phyloP scores from a whole-genome alignment of 2,888 invertebrate genomes.

The Oxycera nigricornis region DNA sequence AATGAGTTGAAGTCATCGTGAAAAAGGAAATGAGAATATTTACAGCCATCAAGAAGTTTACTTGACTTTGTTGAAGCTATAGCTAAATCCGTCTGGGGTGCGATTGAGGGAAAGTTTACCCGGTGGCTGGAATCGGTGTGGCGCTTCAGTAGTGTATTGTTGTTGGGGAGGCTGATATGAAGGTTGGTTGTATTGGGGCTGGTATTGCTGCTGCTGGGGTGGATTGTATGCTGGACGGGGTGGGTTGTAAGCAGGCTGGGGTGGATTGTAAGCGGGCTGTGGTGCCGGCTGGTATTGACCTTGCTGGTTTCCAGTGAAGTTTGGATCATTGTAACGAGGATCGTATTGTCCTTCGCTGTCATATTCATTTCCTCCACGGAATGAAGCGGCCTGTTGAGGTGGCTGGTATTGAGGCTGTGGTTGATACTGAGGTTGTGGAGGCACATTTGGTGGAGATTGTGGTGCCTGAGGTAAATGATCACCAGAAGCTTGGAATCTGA shows the following conservation, averaged over 20 bases:
- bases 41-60: constrained; percentile 48
- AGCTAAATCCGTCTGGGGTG: constrained; percentile 87
- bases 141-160: constrained; percentile 70
- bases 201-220: constrained; percentile 55
- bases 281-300: constrained; percentile 53
- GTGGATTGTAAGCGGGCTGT: constrained; percentile 60
- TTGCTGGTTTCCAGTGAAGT: constrained; percentile 39
- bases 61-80: constrained; percentile 77
- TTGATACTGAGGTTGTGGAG: constrained; percentile 66
- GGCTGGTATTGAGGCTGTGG: constrained; percentile 63
- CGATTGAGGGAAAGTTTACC: constrained; percentile 86
- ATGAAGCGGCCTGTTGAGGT: constrained; percentile 53
- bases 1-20: neutral
- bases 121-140: constrained; percentile 81
- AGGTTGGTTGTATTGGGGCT: constrained; percentile 52
- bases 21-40: neutral
- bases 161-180: constrained; percentile 56
- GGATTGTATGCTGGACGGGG: constrained; percentile 60
- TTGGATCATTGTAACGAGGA: constrained; percentile 61
- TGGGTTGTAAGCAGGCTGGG: constrained; percentile 64
- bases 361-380: constrained; percentile 53
- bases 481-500: constrained; percentile 76
- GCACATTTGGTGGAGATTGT: constrained; percentile 63
- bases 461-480: constrained; percentile 79
- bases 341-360: constrained; percentile 61